Evolutionary conservation across 2,888 invertebrate species (phyloP).

Genomic region (Limnephilus marmoratus): DNA sequence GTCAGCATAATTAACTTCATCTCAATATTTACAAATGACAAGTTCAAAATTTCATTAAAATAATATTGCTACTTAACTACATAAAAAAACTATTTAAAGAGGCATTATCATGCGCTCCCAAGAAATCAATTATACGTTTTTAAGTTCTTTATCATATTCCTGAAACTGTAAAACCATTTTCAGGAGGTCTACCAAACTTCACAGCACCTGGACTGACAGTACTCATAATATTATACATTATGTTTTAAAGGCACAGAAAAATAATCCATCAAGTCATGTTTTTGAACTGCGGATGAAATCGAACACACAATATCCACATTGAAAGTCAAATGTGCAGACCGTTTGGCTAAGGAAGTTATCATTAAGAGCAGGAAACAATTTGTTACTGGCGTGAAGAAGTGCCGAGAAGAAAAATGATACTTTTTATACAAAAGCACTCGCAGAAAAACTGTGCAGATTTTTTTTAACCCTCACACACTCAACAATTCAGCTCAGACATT

Average conservation of each 20-base stretch:
- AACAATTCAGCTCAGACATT: neutral
- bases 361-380: neutral
- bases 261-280: neutral
- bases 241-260: neutral
- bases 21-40: neutral
- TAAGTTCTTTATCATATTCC: neutral
- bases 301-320: neutral
- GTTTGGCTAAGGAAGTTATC: neutral
- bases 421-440: too few relatives aligned
- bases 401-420: neutral
- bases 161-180: neutral
- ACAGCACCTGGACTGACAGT: neutral
- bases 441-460: too few relatives aligned
- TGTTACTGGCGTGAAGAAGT: neutral
- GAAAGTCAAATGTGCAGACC: neutral
- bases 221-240: neutral
- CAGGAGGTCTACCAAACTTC: neutral
- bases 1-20: neutral
- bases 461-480: neutral
- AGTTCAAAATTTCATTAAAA: neutral
- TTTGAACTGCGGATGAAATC: neutral
- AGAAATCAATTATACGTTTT: neutral
- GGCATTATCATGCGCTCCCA: neutral
- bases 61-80: neutral
- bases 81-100: neutral